Evolutionary conservation across 2,888 invertebrate species (phyloP).

Genomic region (Drosophila buzzatii): DNA sequence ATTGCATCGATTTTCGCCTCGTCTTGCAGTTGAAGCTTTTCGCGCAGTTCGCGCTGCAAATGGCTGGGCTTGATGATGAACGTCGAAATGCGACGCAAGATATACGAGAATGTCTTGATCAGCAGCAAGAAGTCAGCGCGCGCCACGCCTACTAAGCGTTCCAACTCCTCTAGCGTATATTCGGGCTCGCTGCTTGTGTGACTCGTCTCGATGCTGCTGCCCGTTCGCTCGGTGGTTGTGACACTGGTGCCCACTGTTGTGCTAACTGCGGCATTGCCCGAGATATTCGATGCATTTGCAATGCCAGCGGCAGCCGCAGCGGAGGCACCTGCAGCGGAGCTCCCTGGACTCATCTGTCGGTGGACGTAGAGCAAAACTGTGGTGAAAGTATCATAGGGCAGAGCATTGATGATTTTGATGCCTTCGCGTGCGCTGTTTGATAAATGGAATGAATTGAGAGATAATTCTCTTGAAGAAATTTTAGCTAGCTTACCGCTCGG

Average conservation of each 20-base stretch:
- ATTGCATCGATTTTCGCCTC: conserved; percentile 87
- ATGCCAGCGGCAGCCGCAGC: conserved; percentile 20
- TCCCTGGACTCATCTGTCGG: conserved; percentile 83
- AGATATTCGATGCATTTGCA: conserved; percentile 21
- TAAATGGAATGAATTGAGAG: not conserved
- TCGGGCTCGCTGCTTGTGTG: conserved; percentile 77
- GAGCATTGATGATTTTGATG: conserved; percentile 84
- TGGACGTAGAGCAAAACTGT: conserved; percentile 84
- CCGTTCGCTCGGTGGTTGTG: conserved; percentile 58
- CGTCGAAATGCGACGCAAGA: conserved; percentile 86
- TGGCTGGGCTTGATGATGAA: conserved; percentile 87
- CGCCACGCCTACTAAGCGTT: conserved; percentile 83
- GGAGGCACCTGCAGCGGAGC: not conserved
- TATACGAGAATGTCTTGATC: conserved; percentile 85
- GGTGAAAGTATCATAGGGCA: conserved; percentile 83
- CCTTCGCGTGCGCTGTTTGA: conserved; percentile 84
- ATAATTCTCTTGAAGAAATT: not conserved
- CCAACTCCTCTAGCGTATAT: conserved; percentile 84
- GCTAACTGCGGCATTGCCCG: conserved; percentile 7
- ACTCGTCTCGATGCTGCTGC: conserved; percentile 42
- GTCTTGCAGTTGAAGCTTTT: conserved; percentile 85
- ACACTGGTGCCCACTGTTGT: conserved; percentile 65
- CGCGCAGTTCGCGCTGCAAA: conserved; percentile 86
- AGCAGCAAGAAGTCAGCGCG: conserved; percentile 83
- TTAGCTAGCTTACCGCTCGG: conserved; percentile 49